Evolutionary conservation across 2,888 invertebrate species (phyloP).

Genomic region (Pristionchus fissidentatus): DNA sequence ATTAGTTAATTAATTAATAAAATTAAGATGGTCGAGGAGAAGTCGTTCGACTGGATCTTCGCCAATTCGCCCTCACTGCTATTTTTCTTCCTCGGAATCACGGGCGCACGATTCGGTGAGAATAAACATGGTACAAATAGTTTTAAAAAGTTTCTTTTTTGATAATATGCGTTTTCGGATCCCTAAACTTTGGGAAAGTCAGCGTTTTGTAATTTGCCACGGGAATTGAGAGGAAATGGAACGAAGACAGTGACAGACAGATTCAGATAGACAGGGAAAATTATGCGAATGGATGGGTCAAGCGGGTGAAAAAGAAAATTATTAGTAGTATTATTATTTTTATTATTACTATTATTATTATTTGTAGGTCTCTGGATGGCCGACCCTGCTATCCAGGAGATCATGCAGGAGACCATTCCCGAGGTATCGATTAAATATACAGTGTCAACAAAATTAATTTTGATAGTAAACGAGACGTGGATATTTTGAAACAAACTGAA

Average conservation of each 20-base stretch:
- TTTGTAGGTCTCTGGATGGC: constrained; percentile 69
- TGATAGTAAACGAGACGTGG: too few species aligned
- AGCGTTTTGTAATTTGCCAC: neutral
- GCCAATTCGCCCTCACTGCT: constrained; percentile 56
- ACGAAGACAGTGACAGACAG: too few species aligned
- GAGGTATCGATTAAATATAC: constrained; percentile 50
- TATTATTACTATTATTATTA: neutral
- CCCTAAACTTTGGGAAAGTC: neutral
- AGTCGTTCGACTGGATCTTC: neutral
- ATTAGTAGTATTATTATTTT: too few species aligned
- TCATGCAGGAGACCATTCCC: constrained; percentile 68
- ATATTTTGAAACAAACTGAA: neutral
- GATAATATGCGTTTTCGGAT: neutral
- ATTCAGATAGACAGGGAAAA: too few species aligned
- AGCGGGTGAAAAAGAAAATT: too few species aligned
- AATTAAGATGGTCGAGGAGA: neutral
- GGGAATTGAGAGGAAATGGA: too few species aligned
- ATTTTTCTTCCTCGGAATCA: constrained; percentile 72
- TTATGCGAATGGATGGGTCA: too few species aligned
- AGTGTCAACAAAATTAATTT: neutral
- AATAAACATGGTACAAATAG: too few species aligned
- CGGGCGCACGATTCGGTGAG: constrained; percentile 62
- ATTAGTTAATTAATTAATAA: neutral
- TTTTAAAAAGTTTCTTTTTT: neutral
- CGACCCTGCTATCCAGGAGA: constrained; percentile 68